These are phyloP conservation scores for Micoletzkya japonica DNA, from an alignment of 2,888 invertebrate genomes.

Conservation along the genomic window DNA sequence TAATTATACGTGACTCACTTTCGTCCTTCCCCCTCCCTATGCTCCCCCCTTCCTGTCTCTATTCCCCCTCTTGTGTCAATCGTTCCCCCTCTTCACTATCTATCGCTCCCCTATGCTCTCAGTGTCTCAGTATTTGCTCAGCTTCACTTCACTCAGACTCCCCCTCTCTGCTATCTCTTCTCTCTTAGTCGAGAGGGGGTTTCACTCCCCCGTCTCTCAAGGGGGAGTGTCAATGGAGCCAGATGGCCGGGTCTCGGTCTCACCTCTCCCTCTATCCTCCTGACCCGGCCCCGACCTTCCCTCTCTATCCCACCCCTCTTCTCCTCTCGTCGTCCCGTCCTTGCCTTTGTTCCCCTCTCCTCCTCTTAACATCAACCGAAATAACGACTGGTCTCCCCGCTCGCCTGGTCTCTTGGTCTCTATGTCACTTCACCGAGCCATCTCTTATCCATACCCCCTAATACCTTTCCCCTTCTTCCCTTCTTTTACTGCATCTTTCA, in stretches of 20 bases:
- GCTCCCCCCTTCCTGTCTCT: neutral
- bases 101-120: neutral
- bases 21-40: neutral
- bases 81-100: neutral
- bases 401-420: slow-evolving; percentile 2
- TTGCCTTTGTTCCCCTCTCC: slow-evolving; percentile 6
- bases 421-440: no score
- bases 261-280: slow-evolving; percentile 9
- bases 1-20: no score
- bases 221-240: neutral
- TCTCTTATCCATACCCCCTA: no score
- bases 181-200: neutral
- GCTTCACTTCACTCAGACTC: neutral
- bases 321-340: neutral
- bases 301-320: neutral
- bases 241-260: slow-evolving; percentile 1
- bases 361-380: slow-evolving; percentile 6
- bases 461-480: slow-evolving; percentile 9
- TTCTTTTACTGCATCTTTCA: neutral
- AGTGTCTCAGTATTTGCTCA: neutral
- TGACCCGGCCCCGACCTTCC: neutral
- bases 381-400: neutral
- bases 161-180: neutral
- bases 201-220: neutral
- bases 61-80: neutral